Conservation (phyloP, 2,888 invertebrate species). For the Tenthredo notha region DNA sequence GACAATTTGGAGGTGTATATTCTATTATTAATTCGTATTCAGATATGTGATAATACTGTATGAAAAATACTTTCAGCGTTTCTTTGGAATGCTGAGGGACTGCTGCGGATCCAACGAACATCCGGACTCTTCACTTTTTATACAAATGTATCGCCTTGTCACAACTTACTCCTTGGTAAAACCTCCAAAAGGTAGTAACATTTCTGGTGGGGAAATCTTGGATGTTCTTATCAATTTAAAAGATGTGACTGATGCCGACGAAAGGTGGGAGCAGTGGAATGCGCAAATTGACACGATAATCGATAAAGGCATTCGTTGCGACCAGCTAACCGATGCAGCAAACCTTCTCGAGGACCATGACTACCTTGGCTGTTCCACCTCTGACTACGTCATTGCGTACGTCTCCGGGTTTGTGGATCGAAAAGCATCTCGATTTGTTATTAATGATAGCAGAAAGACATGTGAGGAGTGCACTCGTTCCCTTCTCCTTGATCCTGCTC, state of each 20-base stretch:
- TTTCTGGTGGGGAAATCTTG: not conserved
- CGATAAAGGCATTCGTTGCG: conserved; percentile 18
- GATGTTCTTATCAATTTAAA: not conserved
- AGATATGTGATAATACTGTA: too few species aligned
- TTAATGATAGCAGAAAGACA: not conserved
- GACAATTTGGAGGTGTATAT: not conserved
- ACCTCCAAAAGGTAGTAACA: conserved; percentile 12
- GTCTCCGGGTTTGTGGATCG: conserved; percentile 49
- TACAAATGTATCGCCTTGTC: conserved; percentile 28
- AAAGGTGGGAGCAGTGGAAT: conserved; percentile 34
- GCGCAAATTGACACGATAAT: conserved; percentile 43
- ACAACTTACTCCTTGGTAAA: conserved; percentile 21
- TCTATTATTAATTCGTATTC: not conserved
- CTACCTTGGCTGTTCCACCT: conserved; percentile 51
- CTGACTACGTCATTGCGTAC: conserved; percentile 51
- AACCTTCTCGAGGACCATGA: conserved; percentile 47
- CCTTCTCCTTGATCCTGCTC: conserved; percentile 2
- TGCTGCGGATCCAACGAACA: conserved; percentile 36
- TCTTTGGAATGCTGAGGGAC: conserved; percentile 49
- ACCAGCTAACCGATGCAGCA: conserved; percentile 1
- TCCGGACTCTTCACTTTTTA: conserved; percentile 32
- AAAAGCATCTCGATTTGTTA: conserved; percentile 39
- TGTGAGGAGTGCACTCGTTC: conserved; percentile 48
- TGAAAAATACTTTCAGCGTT: not conserved
- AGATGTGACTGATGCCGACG: not conserved